Conservation (phyloP, 2,113 vertebrate genomes). For the Ornithorhynchus anatinus region DNA sequence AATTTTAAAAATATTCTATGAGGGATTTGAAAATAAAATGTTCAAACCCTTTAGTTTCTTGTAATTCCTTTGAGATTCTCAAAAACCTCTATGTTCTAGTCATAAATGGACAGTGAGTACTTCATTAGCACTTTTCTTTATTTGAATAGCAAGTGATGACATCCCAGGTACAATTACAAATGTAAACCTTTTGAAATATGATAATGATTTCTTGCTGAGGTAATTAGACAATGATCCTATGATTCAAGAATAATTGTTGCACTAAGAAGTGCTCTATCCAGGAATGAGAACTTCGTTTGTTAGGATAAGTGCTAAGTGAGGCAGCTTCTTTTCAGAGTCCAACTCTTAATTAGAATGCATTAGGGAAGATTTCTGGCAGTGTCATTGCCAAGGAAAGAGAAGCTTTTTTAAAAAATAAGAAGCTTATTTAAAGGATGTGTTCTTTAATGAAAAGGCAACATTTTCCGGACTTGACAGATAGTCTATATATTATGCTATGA, state of each 20-base stretch:
- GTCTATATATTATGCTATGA: constrained; percentile 6
- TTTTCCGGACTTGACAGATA: constrained; percentile 2
- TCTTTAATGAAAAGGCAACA: not conserved
- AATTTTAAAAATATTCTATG: not conserved
- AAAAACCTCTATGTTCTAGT: not conserved
- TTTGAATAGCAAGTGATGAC: constrained; percentile 9
- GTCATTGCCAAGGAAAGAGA: not conserved
- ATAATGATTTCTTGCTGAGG: constrained; percentile 32
- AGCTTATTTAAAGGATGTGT: not conserved
- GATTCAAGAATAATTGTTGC: constrained; percentile 26
- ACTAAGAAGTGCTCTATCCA: not conserved
- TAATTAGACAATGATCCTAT: constrained; percentile 1
- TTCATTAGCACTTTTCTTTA: not conserved
- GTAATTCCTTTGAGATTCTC: not conserved
- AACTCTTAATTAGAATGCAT: constrained; percentile 24
- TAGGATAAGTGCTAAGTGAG: not conserved
- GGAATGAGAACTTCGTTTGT: not conserved
- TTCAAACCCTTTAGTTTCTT: not conserved
- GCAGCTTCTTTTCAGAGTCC: not conserved
- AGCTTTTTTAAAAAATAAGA: not conserved
- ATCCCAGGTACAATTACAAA: not conserved
- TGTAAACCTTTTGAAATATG: constrained; percentile 13
- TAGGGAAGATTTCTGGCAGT: constrained; percentile 5
- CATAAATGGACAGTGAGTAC: not conserved
- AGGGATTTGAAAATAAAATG: not conserved